Conservation (phyloP, 2,113 vertebrate species). For the Scophthalmus maximus region DNA sequence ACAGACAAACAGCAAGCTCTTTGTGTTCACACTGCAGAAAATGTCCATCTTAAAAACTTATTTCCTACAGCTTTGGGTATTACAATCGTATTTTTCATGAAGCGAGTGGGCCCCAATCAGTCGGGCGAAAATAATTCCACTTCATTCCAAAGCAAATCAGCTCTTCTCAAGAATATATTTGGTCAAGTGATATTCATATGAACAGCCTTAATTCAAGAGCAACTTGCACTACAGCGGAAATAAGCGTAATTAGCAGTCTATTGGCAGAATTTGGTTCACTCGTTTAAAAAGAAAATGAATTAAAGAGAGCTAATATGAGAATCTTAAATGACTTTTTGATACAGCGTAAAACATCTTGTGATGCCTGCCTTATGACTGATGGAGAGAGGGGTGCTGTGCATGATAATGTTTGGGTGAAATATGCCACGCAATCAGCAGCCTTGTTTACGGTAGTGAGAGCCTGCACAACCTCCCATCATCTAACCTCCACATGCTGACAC, state of each 20-base stretch:
- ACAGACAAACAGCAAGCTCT: not conserved
- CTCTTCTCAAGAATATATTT: slow-evolving; percentile 12
- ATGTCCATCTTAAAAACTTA: not conserved
- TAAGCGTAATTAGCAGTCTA: slow-evolving; percentile 8
- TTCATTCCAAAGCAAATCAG: slow-evolving; percentile 26
- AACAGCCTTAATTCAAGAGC: not conserved
- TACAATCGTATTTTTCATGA: slow-evolving; percentile 17
- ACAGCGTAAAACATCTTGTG: slow-evolving; percentile 23
- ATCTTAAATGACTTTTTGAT: slow-evolving; percentile 11
- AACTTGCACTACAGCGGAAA: not conserved
- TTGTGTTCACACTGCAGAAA: slow-evolving; percentile 8
- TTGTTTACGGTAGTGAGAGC: not conserved
- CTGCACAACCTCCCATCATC: not conserved
- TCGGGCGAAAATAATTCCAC: not conserved
- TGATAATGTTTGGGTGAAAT: slow-evolving; percentile 18
- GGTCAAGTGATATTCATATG: slow-evolving; percentile 30
- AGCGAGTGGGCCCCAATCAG: not conserved
- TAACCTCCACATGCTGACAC: slow-evolving; percentile 10
- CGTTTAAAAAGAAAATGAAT: not conserved
- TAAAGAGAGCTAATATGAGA: not conserved
- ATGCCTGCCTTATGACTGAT: slow-evolving; percentile 4
- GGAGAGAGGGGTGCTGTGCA: not conserved
- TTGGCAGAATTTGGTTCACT: slow-evolving; percentile 1
- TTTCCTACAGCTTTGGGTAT: not conserved
- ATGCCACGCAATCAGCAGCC: slow-evolving; percentile 1